These are phyloP conservation scores for Drosophila mimica DNA, from an alignment of 2,888 invertebrate genomes.

Conservation along the genomic window DNA sequence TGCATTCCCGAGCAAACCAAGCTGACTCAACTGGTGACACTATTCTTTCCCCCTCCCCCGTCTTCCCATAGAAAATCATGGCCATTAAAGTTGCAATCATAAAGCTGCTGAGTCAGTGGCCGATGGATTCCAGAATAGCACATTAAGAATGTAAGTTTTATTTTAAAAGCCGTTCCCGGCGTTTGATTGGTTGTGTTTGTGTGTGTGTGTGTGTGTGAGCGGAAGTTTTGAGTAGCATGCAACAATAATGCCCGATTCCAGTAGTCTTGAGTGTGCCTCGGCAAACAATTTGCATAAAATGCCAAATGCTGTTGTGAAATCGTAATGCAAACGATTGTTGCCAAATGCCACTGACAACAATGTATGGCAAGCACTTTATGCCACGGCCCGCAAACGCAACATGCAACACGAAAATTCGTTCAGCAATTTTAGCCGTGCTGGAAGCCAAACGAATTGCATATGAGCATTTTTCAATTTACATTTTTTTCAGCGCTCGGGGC, in stretches of 20 bases:
- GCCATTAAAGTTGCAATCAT: constrained; percentile 66
- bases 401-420: constrained; percentile 51
- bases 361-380: constrained; percentile 52
- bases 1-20: not conserved
- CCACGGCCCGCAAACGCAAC: constrained; percentile 41
- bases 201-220: constrained; percentile 6
- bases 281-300: constrained; percentile 74
- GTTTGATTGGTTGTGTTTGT: not conserved
- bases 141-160: constrained; percentile 73
- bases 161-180: constrained; percentile 51
- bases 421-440: constrained; percentile 48
- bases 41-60: not conserved
- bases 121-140: constrained; percentile 2
- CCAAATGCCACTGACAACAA: constrained; percentile 62
- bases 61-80: constrained; percentile 32
- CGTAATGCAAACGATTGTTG: constrained; percentile 73
- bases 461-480: constrained; percentile 75
- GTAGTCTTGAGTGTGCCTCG: constrained; percentile 33
- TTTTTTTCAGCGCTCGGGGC: constrained; percentile 54
- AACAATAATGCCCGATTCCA: constrained; percentile 56
- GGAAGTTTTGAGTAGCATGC: constrained; percentile 28
- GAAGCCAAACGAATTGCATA: constrained; percentile 71
- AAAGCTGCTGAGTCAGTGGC: constrained; percentile 50
- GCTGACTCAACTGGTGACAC: constrained; percentile 44
- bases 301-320: constrained; percentile 70